Conservation (phyloP, 2,797 vertebrate genomes). For the Fistularia tabacaria region DNA sequence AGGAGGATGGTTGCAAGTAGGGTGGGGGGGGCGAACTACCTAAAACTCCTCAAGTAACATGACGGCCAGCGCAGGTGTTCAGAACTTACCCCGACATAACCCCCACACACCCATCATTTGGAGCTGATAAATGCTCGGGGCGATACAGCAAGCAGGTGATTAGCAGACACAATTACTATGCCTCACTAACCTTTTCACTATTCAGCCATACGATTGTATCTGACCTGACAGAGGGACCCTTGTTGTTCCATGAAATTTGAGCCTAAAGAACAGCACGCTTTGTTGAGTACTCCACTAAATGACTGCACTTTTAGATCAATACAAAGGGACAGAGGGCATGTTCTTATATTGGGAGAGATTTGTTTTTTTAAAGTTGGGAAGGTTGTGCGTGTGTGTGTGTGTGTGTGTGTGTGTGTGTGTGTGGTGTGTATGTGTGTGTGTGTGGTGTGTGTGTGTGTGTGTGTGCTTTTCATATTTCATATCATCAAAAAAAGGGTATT, state of each 20-base stretch:
- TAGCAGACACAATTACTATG: slow-evolving; percentile 47
- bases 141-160: slow-evolving; percentile 49
- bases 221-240: slow-evolving; percentile 25
- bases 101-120: slow-evolving; percentile 46
- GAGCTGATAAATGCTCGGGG: slow-evolving; percentile 46
- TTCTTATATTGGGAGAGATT: too few relatives aligned
- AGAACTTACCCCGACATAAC: slow-evolving; percentile 39
- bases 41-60: slow-evolving; percentile 47
- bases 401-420: too few relatives aligned
- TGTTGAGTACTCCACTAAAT: too few relatives aligned
- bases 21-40: slow-evolving; percentile 28
- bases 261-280: background rate
- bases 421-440: too few relatives aligned
- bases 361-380: too few relatives aligned
- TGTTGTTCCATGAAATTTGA: slow-evolving; percentile 14
- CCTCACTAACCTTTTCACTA: slow-evolving; percentile 44
- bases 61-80: slow-evolving; percentile 62
- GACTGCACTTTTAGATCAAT: too few relatives aligned
- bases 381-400: too few relatives aligned
- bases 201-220: slow-evolving; percentile 28
- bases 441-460: too few relatives aligned
- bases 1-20: slow-evolving; percentile 29
- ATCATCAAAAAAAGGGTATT: too few relatives aligned
- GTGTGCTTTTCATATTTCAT: too few relatives aligned
- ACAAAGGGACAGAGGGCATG: too few relatives aligned